A percentile compares a stretch with the other conserved stretches of the same genome.
Evolutionary conservation across 2,113 vertebrate genomes (phyloP).

Genomic region (Cochlearius cochlearius): DNA sequence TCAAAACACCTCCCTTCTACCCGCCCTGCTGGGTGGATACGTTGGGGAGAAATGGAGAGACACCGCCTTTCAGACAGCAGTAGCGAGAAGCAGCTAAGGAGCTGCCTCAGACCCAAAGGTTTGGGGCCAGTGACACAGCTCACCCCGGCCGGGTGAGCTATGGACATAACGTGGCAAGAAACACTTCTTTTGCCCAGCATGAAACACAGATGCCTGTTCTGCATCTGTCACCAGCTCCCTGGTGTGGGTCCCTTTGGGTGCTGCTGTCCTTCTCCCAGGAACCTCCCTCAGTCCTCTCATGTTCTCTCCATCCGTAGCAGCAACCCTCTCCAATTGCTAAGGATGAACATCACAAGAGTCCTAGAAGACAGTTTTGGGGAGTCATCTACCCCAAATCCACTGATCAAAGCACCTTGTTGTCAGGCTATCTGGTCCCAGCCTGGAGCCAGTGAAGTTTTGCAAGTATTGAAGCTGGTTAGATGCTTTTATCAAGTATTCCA

Average conservation of each 20-base stretch:
- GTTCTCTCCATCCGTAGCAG: background rate
- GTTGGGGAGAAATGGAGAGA: background rate
- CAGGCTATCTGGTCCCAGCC: background rate
- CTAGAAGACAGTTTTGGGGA: background rate
- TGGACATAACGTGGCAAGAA: fast-evolving
- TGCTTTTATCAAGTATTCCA: background rate
- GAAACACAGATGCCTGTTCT: background rate
- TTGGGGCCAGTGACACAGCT: background rate
- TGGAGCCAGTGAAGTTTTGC: background rate
- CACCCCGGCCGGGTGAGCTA: fast-evolving
- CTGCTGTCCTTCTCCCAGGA: background rate
- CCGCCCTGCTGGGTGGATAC: background rate
- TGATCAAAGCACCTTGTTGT: background rate
- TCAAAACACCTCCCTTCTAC: background rate
- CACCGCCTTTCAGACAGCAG: background rate
- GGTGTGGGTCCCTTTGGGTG: background rate
- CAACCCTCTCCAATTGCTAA: background rate
- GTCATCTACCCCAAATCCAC: background rate
- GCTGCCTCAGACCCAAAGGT: background rate
- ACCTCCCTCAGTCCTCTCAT: background rate
- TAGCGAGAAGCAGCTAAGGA: background rate
- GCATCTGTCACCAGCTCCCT: background rate
- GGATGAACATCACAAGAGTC: background rate
- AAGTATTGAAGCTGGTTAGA: background rate
- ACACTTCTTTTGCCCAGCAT: background rate